Evolutionary conservation across 1,140 invertebrate genomes (phyloP).

Genomic region (Lucilia cuprina): DNA sequence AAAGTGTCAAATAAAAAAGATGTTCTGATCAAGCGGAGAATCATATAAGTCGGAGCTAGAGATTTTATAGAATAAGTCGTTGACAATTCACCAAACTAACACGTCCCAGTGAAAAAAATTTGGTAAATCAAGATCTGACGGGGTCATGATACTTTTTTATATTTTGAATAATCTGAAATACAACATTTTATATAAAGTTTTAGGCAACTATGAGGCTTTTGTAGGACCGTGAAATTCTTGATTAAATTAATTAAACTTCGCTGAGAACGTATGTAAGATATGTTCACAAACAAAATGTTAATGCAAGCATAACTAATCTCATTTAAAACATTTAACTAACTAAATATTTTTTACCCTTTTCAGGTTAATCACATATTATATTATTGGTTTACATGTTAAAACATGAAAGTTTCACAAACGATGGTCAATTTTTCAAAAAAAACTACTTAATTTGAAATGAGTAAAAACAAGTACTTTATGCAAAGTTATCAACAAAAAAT

Average conservation of each 20-base stretch:
- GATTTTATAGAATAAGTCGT: too few species aligned
- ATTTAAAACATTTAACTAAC: background rate
- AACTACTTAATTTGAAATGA: background rate
- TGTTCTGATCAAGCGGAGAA: too few species aligned
- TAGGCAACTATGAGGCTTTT: too few species aligned
- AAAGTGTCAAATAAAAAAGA: too few species aligned
- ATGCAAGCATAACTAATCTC: background rate
- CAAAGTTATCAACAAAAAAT: background rate
- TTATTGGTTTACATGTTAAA: background rate
- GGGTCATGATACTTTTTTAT: too few species aligned
- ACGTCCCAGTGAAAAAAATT: too few species aligned
- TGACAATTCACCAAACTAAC: too few species aligned
- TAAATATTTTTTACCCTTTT: background rate
- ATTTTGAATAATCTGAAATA: too few species aligned
- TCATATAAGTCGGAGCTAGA: too few species aligned
- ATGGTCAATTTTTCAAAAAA: background rate
- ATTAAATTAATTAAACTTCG: background rate
- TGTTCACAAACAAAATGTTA: background rate
- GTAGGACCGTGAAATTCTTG: too few species aligned
- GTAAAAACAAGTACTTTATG: background rate
- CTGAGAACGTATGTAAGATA: background rate
- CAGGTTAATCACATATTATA: background rate
- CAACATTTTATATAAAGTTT: too few species aligned
- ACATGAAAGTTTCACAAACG: background rate
- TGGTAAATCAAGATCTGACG: too few species aligned